Conservation (phyloP, 2,113 vertebrate species). For the Hemibagrus wyckioides region DNA sequence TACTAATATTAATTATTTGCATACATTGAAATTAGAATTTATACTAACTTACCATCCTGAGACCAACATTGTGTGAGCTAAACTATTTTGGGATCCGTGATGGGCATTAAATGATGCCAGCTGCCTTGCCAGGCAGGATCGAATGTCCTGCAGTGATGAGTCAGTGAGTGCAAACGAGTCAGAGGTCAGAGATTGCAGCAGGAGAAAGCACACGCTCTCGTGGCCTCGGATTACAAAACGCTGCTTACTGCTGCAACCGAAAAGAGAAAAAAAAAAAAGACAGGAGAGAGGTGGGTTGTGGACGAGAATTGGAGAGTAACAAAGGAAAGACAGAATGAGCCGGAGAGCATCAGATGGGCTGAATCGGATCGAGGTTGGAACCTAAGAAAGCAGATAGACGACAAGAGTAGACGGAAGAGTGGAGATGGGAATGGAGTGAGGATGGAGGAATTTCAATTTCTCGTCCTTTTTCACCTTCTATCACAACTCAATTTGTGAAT, state of each 20-base stretch:
- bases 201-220: constrained; percentile 7
- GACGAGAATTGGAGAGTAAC: not conserved
- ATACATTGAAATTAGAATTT: not conserved
- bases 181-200: constrained; percentile 30
- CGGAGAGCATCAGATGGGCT: not conserved
- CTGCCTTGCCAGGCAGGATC: constrained; percentile 22
- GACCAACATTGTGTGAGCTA: not conserved
- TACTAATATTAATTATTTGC: not conserved
- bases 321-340: not conserved
- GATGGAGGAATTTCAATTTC: constrained; percentile 6
- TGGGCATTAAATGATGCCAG: constrained; percentile 9
- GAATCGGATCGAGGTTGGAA: not conserved
- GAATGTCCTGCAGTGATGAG: constrained; percentile 23
- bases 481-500: constrained; percentile 9
- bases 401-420: not conserved
- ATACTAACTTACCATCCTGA: not conserved
- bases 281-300: not conserved
- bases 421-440: not conserved
- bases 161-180: constrained; percentile 20
- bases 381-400: not conserved
- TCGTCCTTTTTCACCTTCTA: not conserved
- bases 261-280: not conserved
- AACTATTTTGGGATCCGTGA: constrained; percentile 13
- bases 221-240: constrained; percentile 25
- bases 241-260: not conserved